phyloP scores from a whole-genome alignment of 2,888 invertebrate species.

The Drosophila niveifrons region DNA sequence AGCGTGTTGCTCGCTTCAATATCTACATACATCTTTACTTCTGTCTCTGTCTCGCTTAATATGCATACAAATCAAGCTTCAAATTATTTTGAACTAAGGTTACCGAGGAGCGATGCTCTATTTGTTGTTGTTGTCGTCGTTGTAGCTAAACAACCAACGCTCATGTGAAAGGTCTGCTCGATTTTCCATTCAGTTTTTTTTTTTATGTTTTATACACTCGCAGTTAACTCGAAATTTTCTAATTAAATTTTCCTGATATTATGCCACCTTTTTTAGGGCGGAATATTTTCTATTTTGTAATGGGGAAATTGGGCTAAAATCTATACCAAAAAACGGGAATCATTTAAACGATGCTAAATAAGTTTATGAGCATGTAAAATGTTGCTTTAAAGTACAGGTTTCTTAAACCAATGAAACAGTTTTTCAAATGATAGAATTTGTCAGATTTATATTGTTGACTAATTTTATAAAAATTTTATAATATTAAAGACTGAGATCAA shows the following conservation, averaged over 20 bases:
- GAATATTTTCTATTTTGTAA: neutral
- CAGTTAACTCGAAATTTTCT: constrained; percentile 38
- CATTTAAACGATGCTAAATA: neutral
- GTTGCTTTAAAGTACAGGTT: too few species aligned
- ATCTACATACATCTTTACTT: constrained; percentile 9
- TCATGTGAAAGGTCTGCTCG: constrained; percentile 44
- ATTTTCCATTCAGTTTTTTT: constrained; percentile 22
- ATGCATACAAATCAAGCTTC: constrained; percentile 65
- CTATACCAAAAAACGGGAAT: neutral
- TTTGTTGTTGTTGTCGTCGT: constrained; percentile 34
- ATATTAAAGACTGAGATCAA: too few species aligned
- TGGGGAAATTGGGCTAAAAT: neutral
- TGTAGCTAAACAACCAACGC: constrained; percentile 31
- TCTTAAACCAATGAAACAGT: too few species aligned
- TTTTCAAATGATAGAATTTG: too few species aligned
- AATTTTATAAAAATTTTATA: too few species aligned
- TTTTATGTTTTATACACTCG: constrained; percentile 15
- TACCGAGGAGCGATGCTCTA: constrained; percentile 11
- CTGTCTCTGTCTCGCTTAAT: constrained; percentile 25
- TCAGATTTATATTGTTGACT: too few species aligned
- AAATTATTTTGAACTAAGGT: constrained; percentile 63
- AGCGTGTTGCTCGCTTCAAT: constrained; percentile 45
- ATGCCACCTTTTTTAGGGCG: constrained; percentile 17
- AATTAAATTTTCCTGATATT: constrained; percentile 48
- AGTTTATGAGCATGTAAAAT: neutral